Evolutionary conservation across 1,140 invertebrate species (phyloP), one percentile per base, ranked within the genome.

Genomic region (Adoxophyes honmai): DNA sequence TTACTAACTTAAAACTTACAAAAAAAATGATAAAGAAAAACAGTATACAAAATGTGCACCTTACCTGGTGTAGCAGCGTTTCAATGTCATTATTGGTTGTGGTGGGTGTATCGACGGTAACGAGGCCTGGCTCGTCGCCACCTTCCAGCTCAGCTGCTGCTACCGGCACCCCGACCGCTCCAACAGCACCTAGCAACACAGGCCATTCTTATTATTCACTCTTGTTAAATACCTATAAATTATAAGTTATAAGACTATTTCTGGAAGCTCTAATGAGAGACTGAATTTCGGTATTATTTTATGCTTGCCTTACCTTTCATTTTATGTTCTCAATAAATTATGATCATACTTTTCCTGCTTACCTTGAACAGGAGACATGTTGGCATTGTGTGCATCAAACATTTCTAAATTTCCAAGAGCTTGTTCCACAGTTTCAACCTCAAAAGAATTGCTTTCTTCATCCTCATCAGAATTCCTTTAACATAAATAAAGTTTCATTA

Each of bases 311-410:
- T n/a, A n/a, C n/a, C n/a, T n/a, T n/a, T n/a, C n/a, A n/a, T n/a
- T n/a, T n/a, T n/a, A n/a, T n/a, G n/a, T n/a, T n/a, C n/a, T n/a
- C n/a, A n/a, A n/a, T n/a, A n/a, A n/a, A n/a, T n/a, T n/a, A n/a
- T n/a, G n/a, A n/a, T n/a, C n/a, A n/a, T n/a, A n/a, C n/a, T n/a
- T n/a, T n/a, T 14, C n/a, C n/a, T 4, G 55, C 16, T 52, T 72
- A 85, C 85, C 85, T 80, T 86, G 83, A 9, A 78, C 67, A 16
- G 83, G 83, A 18, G 81, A 84, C 72, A 81, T 76, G 54, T 88
- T 88, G 14, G 83, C 85, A 74, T 86, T 88, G 53, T 84, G 81
- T 11, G 77, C 76, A 73, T 88, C 85, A 78, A 70, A 81, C 21
- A 88, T 66, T 73, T 85, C 75, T 8, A 88, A 58, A 54, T 86